phyloP scores from a whole-genome alignment of 2,888 invertebrate genomes.

The Agriopis marginaria region DNA sequence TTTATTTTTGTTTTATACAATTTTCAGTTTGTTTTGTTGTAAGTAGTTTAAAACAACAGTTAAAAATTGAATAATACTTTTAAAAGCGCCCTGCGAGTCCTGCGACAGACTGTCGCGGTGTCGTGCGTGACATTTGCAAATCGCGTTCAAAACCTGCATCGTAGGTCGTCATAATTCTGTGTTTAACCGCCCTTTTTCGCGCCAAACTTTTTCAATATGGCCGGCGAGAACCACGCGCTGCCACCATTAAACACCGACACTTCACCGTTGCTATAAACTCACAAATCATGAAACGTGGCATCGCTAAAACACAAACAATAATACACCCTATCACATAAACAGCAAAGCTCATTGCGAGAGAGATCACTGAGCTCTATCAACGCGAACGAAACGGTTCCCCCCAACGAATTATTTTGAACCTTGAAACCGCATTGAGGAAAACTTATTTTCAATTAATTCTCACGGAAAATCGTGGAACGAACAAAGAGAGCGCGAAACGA shows the following conservation, averaged over 20 bases:
- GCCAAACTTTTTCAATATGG: slow-evolving; percentile 86
- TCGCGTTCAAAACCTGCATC: slow-evolving; percentile 39
- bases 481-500: slow-evolving; percentile 85
- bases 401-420: slow-evolving; percentile 80
- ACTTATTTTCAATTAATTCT: slow-evolving; percentile 77
- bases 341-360: slow-evolving; percentile 63
- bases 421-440: slow-evolving; percentile 72
- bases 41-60: no score
- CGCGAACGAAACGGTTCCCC: slow-evolving; percentile 69
- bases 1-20: no score
- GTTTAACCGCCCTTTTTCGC: slow-evolving; percentile 76
- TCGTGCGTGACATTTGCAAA: background rate
- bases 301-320: slow-evolving; percentile 60
- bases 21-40: no score
- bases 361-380: slow-evolving; percentile 60
- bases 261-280: slow-evolving; percentile 86
- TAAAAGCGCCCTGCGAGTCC: no score
- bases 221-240: slow-evolving; percentile 81
- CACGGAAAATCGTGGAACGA: slow-evolving; percentile 78
- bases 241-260: slow-evolving; percentile 86
- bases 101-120: no score
- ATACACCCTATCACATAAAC: slow-evolving; percentile 54
- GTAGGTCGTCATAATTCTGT: slow-evolving; percentile 54
- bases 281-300: slow-evolving; percentile 85
- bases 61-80: no score